Conservation (phyloP, 1,140 invertebrate genomes). For the Protaetia brevitarsis region DNA sequence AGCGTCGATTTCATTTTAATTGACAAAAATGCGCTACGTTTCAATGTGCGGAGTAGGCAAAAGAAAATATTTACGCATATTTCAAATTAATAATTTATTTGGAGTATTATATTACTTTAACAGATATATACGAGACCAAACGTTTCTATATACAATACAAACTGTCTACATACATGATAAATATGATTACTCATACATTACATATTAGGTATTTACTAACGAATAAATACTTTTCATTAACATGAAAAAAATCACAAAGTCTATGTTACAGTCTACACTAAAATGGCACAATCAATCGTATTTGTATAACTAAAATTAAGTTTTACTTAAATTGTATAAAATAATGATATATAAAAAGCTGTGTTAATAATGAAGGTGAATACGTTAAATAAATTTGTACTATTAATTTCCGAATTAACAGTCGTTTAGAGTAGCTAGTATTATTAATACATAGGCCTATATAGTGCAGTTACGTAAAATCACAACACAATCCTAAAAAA, state of each 20-base stretch:
- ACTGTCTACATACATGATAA: conserved; percentile 9
- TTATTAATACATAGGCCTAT: too few species aligned
- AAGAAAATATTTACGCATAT: not conserved
- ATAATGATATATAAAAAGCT: conserved; percentile 3
- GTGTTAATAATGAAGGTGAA: not conserved
- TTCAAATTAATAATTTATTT: conserved; percentile 16
- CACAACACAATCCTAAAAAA: too few species aligned
- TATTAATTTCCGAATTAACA: conserved; percentile 5
- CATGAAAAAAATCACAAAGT: not conserved
- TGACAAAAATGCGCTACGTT: not conserved
- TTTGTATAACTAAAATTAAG: not conserved
- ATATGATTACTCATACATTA: conserved; percentile 12
- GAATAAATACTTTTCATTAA: not conserved
- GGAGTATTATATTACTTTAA: too few species aligned
- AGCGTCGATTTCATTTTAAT: too few species aligned
- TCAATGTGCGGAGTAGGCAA: not conserved
- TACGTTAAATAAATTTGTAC: conserved; percentile 3
- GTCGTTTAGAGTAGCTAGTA: not conserved
- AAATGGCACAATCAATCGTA: conserved; percentile 6
- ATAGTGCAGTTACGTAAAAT: too few species aligned
- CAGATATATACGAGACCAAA: conserved; percentile 8
- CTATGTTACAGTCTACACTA: not conserved
- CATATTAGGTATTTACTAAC: conserved; percentile 1
- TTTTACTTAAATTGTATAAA: not conserved
- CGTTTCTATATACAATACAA: conserved; percentile 15